Evolutionary conservation across 2,113 vertebrate genomes (phyloP), one percentile per base, ranked within the genome.

Genomic region (Misgurnus anguillicaudatus): DNA sequence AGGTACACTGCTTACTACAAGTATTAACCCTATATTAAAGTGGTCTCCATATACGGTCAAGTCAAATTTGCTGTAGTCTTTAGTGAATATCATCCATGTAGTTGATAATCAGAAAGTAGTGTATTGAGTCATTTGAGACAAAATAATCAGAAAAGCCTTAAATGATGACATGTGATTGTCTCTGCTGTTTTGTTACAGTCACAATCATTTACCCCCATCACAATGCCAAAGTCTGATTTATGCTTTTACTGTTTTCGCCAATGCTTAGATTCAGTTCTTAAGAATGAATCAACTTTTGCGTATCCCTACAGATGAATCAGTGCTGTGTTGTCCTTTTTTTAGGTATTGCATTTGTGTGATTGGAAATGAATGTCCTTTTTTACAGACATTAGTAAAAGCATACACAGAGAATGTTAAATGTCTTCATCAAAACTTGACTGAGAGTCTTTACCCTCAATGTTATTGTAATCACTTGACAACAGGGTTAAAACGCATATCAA

Each of bases 341-440:
- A 70, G 63, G 31, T 74, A 68, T 67, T 69, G 55, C 55, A 21
- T 17, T 69, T 24, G 58, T 39, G 41, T 73, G 42, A 61, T 68
- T 6, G 75, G 48, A 63, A 47, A n/a, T 48, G 21, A 75, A 64
- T 19, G 10, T 53, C 45, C 38, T 31, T 58, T 41, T 47, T 21
- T 3, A 45, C 24, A 55, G 5, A 13, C 24, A 53, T 42, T 5
- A 9, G 48, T 10, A 21, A 21, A 57, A 64, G 42, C 9, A 47
- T 51, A 53, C 42, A 45, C 58, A 72, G 64, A 61, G 78, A 80
- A 80, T 80, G 78, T 83, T 80, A n/a, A 16, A 53, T 69, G 2
- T 47, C 48, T 47, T 19, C 57, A 6, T 5, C n/a, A 64, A 58
- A 47, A 70, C 55, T 24, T 53, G 48, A 9, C 21, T 51, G 62